phyloP scores from a whole-genome alignment of 2,113 vertebrate species.

The Lagopus leucura region DNA sequence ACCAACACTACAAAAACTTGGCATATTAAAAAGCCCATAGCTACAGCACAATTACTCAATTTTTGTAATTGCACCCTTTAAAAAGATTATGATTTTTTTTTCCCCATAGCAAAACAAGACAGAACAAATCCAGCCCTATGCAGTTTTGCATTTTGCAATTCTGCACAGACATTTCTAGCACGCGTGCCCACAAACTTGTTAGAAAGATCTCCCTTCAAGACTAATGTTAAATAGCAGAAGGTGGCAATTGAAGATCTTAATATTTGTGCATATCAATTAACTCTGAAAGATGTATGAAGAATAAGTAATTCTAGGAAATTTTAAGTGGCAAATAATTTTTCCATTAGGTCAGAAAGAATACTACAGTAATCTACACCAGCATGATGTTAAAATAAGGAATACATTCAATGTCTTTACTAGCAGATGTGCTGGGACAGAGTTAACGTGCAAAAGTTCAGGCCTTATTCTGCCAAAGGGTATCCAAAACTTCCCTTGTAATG shows the following conservation, averaged over 20 bases:
- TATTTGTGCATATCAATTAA: neutral
- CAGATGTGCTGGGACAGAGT: neutral
- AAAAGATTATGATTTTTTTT: neutral
- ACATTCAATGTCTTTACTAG: neutral
- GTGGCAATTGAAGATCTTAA: neutral
- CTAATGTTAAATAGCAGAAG: neutral
- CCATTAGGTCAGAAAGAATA: neutral
- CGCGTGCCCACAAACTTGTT: neutral
- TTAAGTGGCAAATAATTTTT: neutral
- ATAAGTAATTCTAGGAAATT: neutral
- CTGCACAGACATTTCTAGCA: neutral
- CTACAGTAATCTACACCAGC: neutral
- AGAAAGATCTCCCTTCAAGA: neutral
- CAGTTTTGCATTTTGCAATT: neutral
- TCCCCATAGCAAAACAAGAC: neutral
- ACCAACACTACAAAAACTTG: neutral
- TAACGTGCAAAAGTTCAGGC: neutral
- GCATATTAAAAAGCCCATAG: neutral
- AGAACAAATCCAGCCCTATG: neutral
- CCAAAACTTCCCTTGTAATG: neutral
- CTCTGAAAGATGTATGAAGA: neutral
- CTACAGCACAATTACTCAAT: neutral
- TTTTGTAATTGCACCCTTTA: neutral
- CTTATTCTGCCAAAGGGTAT: neutral
- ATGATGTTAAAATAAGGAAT: neutral